These are phyloP conservation scores for Epizoanthus ramosus DNA, from an alignment of 92 coral and sea anemone genomes.

Conservation along the genomic window DNA sequence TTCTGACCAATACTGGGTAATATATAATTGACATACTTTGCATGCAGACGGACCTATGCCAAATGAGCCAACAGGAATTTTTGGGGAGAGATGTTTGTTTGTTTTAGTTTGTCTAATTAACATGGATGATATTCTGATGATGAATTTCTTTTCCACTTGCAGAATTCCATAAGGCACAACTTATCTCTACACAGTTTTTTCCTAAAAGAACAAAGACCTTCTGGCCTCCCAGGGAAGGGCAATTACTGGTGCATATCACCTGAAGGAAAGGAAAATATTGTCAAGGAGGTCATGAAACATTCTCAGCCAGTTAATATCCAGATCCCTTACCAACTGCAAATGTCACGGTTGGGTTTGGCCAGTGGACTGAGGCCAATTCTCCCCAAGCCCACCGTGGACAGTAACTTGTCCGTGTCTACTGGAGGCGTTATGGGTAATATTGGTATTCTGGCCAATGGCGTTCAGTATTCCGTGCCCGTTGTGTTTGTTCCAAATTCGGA, in stretches of 20 bases:
- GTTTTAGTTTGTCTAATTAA: too few relatives aligned
- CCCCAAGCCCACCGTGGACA: slow-evolving; percentile 79
- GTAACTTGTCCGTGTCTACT: slow-evolving; percentile 24
- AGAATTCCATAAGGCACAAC: slow-evolving; percentile 99
- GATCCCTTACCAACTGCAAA: slow-evolving; percentile 48
- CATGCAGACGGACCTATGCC: too few relatives aligned
- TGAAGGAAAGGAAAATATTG: slow-evolving; percentile 92
- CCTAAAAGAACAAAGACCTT: slow-evolving; percentile 87
- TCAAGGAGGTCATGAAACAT: slow-evolving; percentile 88
- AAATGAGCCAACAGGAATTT: too few relatives aligned
- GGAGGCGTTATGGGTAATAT: slow-evolving; percentile 38
- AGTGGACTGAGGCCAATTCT: slow-evolving; percentile 84
- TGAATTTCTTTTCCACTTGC: slow-evolving; percentile 34
- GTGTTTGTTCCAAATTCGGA: slow-evolving; percentile 40
- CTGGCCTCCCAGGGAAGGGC: slow-evolving; percentile 92
- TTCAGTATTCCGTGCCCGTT: slow-evolving; percentile 43
- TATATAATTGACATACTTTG: too few relatives aligned
- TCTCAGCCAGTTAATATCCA: slow-evolving; percentile 65
- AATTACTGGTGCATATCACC: slow-evolving; percentile 97
- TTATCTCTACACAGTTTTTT: slow-evolving; percentile 95
- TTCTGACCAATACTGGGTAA: too few relatives aligned
- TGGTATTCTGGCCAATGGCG: slow-evolving; percentile 36
- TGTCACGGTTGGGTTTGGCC: slow-evolving; percentile 37
- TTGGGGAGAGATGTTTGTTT: too few relatives aligned
- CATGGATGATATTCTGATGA: too few relatives aligned